Conservation (phyloP, 1,140 invertebrate species). For the Camponotus pennsylvanicus region DNA sequence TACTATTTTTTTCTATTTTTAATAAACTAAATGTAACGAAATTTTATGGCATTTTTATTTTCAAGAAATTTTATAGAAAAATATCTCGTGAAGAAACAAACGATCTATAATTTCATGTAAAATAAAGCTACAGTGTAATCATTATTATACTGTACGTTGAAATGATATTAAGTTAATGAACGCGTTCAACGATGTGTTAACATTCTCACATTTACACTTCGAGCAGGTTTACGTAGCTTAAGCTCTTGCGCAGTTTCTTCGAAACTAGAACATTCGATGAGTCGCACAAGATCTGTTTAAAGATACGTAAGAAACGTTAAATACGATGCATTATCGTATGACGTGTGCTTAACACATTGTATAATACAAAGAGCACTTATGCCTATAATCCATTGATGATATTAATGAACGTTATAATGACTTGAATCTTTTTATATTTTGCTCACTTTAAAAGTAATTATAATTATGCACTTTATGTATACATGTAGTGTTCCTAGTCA, state of each 20-base stretch:
- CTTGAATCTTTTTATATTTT: not conserved
- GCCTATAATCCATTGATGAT: not conserved
- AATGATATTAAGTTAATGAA: conserved; percentile 37
- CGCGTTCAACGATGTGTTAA: conserved; percentile 22
- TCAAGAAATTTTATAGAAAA: conserved; percentile 8
- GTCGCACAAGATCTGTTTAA: conserved; percentile 26
- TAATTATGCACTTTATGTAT: not conserved
- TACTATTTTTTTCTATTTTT: not conserved
- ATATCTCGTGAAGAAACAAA: not conserved
- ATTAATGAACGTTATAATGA: not conserved
- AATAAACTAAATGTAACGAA: not conserved
- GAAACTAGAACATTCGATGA: conserved; percentile 27
- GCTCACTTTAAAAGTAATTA: not conserved
- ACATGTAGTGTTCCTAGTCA: not conserved
- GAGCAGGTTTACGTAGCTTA: not conserved
- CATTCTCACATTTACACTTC: conserved; percentile 15
- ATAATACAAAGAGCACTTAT: conserved; percentile 31
- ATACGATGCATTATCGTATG: conserved; percentile 2
- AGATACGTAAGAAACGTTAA: conserved; percentile 39
- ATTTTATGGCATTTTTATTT: not conserved
- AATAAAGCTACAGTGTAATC: not conserved
- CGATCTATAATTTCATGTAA: conserved; percentile 3
- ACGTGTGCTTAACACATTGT: not conserved
- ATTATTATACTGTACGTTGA: not conserved
- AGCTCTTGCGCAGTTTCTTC: conserved; percentile 12